phyloP scores from a whole-genome alignment of 2,888 invertebrate species.

The Fissipunctia ypsillon region DNA sequence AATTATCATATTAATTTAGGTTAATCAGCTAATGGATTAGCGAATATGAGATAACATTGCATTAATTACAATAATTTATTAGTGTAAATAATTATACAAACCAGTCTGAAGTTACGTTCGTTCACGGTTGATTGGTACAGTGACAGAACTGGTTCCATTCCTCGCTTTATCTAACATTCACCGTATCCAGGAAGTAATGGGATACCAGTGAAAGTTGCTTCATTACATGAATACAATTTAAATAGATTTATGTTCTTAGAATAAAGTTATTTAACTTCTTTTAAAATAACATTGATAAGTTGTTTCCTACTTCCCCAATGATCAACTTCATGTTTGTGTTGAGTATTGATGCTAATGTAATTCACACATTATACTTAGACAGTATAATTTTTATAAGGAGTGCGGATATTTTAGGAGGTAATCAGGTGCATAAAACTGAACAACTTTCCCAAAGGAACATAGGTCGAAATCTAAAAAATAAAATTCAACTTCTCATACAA shows the following conservation, averaged over 20 bases:
- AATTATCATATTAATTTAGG: slow-evolving; percentile 36
- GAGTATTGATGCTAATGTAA: not conserved
- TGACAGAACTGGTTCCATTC: slow-evolving; percentile 54
- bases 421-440: no score
- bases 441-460: no score
- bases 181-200: slow-evolving; percentile 64
- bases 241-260: slow-evolving; percentile 33
- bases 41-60: slow-evolving; percentile 56
- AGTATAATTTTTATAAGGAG: no score
- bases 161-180: slow-evolving; percentile 53
- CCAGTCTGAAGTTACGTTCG: slow-evolving; percentile 46
- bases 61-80: slow-evolving; percentile 49
- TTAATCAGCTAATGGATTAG: slow-evolving; percentile 48
- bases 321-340: not conserved
- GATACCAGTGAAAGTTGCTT: slow-evolving; percentile 56
- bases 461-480: no score
- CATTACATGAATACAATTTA: slow-evolving; percentile 43
- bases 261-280: slow-evolving; percentile 12
- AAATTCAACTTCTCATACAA: no score
- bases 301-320: not conserved
- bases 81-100: slow-evolving; percentile 41
- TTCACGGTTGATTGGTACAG: slow-evolving; percentile 51
- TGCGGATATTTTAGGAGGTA: no score
- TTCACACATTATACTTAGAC: no score
- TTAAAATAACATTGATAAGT: not conserved